Percentiles rank a stretch among this genome's conserved stretches.
Conservation (phyloP, 2,888 invertebrate species). For the Rhingia campestris region DNA sequence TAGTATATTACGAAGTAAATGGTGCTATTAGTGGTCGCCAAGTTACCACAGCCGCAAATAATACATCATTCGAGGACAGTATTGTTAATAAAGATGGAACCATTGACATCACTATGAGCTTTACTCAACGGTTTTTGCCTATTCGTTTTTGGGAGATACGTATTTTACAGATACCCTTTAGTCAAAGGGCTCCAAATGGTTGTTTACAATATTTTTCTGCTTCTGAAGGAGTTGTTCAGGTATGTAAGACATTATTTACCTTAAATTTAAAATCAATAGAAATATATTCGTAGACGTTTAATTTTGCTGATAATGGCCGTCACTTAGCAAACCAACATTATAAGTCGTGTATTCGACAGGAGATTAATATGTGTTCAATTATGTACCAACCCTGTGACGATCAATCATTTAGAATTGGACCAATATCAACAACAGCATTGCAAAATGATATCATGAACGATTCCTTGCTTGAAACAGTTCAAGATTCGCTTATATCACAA, state of each 20-base stretch:
- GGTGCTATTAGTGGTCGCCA: constrained; percentile 77
- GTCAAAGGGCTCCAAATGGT: constrained; percentile 89
- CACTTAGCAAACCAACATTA: constrained; percentile 91
- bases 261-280: neutral
- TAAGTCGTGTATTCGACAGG: constrained; percentile 89
- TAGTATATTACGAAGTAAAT: constrained; percentile 82
- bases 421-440: constrained; percentile 57
- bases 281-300: constrained; percentile 86
- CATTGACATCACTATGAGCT: constrained; percentile 82
- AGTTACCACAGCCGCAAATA: constrained; percentile 75
- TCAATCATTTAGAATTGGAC: constrained; percentile 90
- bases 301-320: constrained; percentile 91
- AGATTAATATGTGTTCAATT: constrained; percentile 88
- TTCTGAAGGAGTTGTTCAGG: constrained; percentile 84
- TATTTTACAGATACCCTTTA: constrained; percentile 90
- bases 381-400: constrained; percentile 90
- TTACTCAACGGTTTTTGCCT: constrained; percentile 86
- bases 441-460: constrained; percentile 10
- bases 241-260: constrained; percentile 37
- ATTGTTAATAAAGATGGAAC: constrained; percentile 68
- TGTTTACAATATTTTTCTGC: constrained; percentile 90
- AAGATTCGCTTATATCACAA: constrained; percentile 1
- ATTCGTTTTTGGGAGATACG: constrained; percentile 91
- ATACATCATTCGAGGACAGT: constrained; percentile 51
- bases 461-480: constrained; percentile 1